A percentile compares a stretch with the other conserved stretches of the same genome.
Evolutionary conservation across 2,113 vertebrate genomes (phyloP).

Genomic region (Gymnobelideus leadbeateri): DNA sequence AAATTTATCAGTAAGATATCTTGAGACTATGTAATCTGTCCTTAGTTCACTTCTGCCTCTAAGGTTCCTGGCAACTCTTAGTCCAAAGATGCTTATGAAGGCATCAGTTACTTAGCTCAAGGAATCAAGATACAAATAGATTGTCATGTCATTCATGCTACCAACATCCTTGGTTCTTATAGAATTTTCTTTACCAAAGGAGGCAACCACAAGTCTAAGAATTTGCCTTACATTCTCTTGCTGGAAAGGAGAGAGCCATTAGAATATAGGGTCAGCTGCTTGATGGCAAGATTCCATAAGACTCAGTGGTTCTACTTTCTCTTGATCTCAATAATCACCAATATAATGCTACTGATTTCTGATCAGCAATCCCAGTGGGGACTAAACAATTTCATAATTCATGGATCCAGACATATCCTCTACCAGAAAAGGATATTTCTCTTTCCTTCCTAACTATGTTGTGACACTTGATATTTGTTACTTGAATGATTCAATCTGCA

Average conservation of each 20-base stretch:
- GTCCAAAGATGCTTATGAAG: neutral
- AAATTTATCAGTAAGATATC: neutral
- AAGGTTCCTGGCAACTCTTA: neutral
- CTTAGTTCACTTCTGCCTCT: neutral
- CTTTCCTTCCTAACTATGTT: neutral
- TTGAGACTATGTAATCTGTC: neutral
- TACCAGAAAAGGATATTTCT: neutral
- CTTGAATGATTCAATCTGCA: neutral
- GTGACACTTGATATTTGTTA: neutral
- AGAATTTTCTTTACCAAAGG: neutral
- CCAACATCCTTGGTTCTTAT: neutral
- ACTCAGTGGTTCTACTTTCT: neutral
- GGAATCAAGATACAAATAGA: neutral
- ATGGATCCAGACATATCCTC: neutral
- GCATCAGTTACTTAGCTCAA: neutral
- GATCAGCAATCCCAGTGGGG: neutral
- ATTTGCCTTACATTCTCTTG: neutral
- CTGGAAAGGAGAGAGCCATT: neutral
- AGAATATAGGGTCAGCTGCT: neutral
- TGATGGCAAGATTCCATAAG: neutral
- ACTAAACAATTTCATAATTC: neutral
- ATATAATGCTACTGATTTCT: neutral
- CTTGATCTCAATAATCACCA: neutral
- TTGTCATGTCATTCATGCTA: neutral
- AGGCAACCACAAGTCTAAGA: neutral